phyloP scores from a whole-genome alignment of 2,113 vertebrate genomes.

The Forbesichthys papilliferus region DNA sequence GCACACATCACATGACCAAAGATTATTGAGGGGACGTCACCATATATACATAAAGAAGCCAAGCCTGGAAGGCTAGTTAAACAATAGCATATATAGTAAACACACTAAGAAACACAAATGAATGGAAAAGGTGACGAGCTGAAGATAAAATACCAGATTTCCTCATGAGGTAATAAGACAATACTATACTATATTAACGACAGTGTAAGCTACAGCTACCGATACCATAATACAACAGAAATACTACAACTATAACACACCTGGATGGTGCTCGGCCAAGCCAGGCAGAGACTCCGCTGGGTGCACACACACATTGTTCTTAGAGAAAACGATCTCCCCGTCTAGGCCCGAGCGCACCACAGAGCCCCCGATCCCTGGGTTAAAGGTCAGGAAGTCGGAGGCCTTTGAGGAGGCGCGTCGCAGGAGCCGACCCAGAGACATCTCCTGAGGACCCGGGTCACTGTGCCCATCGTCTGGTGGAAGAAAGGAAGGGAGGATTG shows the following conservation, averaged over 20 bases:
- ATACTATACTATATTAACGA: no score
- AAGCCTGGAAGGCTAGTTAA: slow-evolving; percentile 8
- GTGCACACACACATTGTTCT: slow-evolving; percentile 98
- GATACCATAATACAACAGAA: no score
- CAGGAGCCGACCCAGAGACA: slow-evolving; percentile 99
- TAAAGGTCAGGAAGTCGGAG: slow-evolving; percentile 93
- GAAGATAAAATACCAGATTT: no score
- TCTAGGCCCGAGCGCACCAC: slow-evolving; percentile 76
- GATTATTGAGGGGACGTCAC: background rate
- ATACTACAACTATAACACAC: slow-evolving; percentile 57
- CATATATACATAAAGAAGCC: background rate
- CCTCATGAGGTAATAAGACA: no score
- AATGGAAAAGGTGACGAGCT: no score
- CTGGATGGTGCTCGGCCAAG: slow-evolving; percentile 92
- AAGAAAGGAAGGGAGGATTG: background rate
- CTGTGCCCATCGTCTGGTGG: slow-evolving; percentile 88
- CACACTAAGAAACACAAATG: no score
- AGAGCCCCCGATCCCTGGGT: slow-evolving; percentile 73
- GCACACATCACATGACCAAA: background rate
- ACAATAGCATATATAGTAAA: no score
- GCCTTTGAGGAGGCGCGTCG: slow-evolving; percentile 94
- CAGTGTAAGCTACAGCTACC: no score
- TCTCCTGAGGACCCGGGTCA: slow-evolving; percentile 69
- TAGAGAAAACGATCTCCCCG: slow-evolving; percentile 96
- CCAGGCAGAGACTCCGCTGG: slow-evolving; percentile 87